These are phyloP conservation scores for Macropus fuliginosus DNA, from an alignment of 2,797 vertebrate genomes.

Conservation along the genomic window DNA sequence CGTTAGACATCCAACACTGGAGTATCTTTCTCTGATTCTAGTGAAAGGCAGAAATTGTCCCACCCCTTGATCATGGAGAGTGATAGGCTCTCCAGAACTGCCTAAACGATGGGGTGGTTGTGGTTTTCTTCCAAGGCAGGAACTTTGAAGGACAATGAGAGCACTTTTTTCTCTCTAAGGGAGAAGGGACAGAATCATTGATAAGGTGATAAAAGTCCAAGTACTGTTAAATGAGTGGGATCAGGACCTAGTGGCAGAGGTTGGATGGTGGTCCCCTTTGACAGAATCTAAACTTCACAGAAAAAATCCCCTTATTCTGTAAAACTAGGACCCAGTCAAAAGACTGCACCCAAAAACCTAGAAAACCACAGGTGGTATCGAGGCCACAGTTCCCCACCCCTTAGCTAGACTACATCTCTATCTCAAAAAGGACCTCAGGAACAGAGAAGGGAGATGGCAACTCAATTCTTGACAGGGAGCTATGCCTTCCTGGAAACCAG, in stretches of 20 bases:
- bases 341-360: too few relatives aligned
- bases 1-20: neutral
- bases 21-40: neutral
- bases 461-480: neutral
- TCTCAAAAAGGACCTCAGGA: neutral
- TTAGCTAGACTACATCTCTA: neutral
- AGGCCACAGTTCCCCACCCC: too few relatives aligned
- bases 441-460: neutral
- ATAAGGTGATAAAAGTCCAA: neutral
- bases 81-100: neutral
- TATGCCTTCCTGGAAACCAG: neutral
- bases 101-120: neutral
- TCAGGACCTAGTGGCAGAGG: neutral
- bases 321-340: too few relatives aligned
- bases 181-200: neutral
- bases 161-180: neutral
- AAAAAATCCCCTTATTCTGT: too few relatives aligned
- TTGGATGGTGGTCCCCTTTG: neutral
- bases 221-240: neutral
- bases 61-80: neutral
- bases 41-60: neutral
- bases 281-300: too few relatives aligned
- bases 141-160: neutral
- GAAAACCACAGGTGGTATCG: too few relatives aligned
- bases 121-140: neutral